A percentile compares a stretch with the other conserved stretches of the same genome.
Conservation (phyloP, 1,140 invertebrate species). For the Babylonia areolata region DNA sequence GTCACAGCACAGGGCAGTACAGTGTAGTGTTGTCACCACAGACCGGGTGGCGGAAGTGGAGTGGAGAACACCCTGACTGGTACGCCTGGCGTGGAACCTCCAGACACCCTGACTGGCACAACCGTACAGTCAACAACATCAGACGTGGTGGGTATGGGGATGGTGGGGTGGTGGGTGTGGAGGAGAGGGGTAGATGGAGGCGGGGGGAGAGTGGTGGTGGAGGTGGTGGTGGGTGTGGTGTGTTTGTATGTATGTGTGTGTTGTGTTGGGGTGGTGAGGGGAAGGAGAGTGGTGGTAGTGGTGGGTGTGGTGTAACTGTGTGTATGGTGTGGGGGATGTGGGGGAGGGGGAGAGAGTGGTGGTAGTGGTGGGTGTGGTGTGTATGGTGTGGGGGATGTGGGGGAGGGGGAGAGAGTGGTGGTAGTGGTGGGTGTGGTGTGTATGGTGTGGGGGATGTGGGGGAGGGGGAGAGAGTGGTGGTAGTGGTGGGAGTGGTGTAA, state of each 20-base stretch:
- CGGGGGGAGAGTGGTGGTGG: too few relatives aligned
- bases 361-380: constrained; percentile 16
- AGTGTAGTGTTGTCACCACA: constrained; percentile 17
- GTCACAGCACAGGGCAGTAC: too few relatives aligned
- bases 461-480: too few relatives aligned
- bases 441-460: too few relatives aligned
- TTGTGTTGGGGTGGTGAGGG: too few relatives aligned
- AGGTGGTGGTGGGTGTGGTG: constrained; percentile 23
- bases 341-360: too few relatives aligned
- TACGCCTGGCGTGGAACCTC: constrained; percentile 64
- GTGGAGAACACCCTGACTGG: constrained; percentile 69
- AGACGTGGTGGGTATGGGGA: constrained; percentile 62
- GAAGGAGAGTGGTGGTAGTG: too few relatives aligned
- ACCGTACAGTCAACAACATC: constrained; percentile 60
- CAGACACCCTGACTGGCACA: constrained; percentile 68
- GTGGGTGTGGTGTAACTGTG: too few relatives aligned
- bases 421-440: constrained; percentile 60
- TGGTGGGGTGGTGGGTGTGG: background rate
- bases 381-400: constrained; percentile 13
- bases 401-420: too few relatives aligned
- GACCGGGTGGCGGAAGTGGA: constrained; percentile 71
- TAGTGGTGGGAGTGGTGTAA: too few relatives aligned
- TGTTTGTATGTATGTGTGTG: constrained; percentile 19
- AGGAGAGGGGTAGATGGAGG: too few relatives aligned
- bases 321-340: too few relatives aligned